phyloP scores from a whole-genome alignment of 2,797 vertebrate species.

The Sebastolobus alascanus region DNA sequence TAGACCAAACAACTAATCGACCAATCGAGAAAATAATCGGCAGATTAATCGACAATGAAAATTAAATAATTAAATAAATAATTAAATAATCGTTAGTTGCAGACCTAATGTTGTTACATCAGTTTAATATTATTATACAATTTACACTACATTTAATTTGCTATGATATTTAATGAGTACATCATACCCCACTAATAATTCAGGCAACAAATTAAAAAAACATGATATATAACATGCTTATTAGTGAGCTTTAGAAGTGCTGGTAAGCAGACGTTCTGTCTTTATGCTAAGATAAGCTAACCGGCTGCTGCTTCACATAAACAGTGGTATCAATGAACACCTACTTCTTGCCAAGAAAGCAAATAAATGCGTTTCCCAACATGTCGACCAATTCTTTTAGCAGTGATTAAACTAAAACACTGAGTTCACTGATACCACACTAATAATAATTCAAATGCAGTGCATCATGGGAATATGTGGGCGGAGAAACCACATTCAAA shows the following conservation, averaged over 20 bases:
- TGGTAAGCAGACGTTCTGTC: not conserved
- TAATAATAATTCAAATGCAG: constrained; percentile 1
- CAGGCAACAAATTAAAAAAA: not conserved
- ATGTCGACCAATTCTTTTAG: not conserved
- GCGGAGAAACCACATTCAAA: not conserved
- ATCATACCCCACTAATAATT: not conserved
- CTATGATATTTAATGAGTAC: not conserved
- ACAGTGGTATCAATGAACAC: not conserved
- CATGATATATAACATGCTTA: not conserved
- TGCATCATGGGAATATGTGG: not conserved
- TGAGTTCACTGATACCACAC: not conserved
- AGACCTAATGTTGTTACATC: not conserved
- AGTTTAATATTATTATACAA: not conserved
- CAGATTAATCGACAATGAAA: too few species aligned
- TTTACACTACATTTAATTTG: not conserved
- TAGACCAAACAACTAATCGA: fast-evolving
- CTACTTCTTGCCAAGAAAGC: not conserved
- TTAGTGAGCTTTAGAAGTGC: not conserved
- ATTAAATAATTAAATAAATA: too few species aligned
- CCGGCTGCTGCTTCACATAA: not conserved
- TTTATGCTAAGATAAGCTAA: not conserved
- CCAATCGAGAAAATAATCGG: too few species aligned
- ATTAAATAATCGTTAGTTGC: too few species aligned
- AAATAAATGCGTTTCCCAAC: not conserved
- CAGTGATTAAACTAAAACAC: not conserved